Evolutionary conservation across 2,797 vertebrate genomes (phyloP).

Genomic region (Sebastes glaucus): DNA sequence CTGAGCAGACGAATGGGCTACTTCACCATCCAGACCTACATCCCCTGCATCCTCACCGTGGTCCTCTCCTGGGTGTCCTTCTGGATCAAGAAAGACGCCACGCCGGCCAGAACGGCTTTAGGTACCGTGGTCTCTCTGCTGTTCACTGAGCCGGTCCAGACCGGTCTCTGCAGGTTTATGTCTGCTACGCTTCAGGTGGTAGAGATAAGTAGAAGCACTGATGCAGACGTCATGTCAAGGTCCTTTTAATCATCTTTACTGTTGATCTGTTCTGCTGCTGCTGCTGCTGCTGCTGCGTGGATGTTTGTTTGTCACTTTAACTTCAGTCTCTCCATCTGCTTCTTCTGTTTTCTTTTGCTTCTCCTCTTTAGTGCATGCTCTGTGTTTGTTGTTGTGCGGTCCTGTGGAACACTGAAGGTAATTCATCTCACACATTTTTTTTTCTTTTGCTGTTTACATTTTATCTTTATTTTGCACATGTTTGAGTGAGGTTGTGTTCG

Average conservation of each 20-base stretch:
- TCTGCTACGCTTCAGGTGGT: neutral
- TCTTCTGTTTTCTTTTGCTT: constrained; percentile 58
- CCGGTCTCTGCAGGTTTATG: neutral
- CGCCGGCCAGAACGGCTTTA: constrained; percentile 94
- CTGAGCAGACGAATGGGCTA: constrained; percentile 97
- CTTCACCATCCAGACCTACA: constrained; percentile 98
- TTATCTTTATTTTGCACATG: neutral
- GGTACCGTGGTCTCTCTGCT: constrained; percentile 75
- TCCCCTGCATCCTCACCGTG: constrained; percentile 96
- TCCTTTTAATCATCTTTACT: neutral
- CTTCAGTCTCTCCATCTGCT: constrained; percentile 30
- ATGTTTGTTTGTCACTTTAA: constrained; percentile 36
- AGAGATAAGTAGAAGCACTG: neutral
- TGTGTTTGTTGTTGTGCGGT: constrained; percentile 76
- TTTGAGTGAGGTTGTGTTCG: neutral
- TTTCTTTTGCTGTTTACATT: constrained; percentile 15
- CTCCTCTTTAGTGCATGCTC: constrained; percentile 50
- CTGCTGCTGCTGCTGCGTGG: neutral
- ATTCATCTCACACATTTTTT: constrained; percentile 52
- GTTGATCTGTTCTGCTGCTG: neutral
- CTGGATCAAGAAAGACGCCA: constrained; percentile 98
- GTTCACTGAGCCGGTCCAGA: neutral
- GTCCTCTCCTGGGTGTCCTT: constrained; percentile 98
- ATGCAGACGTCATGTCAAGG: neutral
- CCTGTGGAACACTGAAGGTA: constrained; percentile 79